phyloP scores from a whole-genome alignment of 2,797 vertebrate genomes.

The Crenichthys baileyi region DNA sequence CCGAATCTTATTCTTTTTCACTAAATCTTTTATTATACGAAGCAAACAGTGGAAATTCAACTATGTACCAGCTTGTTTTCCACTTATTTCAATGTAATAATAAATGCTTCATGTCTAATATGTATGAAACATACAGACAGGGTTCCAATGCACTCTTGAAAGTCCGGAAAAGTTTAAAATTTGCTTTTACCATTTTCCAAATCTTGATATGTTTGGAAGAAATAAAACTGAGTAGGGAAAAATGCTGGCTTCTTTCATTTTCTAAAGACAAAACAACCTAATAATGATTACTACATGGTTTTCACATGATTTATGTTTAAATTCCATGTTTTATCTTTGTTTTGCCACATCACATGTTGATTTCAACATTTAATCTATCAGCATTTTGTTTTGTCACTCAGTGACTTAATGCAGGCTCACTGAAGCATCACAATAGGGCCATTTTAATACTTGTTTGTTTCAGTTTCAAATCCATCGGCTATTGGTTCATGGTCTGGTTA shows the following conservation, averaged over 20 bases:
- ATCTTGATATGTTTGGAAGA: not conserved
- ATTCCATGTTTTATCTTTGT: not conserved
- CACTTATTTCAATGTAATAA: not conserved
- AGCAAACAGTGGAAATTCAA: not conserved
- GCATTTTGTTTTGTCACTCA: too few species aligned
- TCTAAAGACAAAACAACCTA: too few species aligned
- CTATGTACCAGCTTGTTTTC: not conserved
- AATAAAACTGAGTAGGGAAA: not conserved
- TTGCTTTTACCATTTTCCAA: not conserved
- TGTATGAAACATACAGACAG: not conserved
- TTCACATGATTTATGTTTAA: not conserved
- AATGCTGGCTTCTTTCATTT: not conserved
- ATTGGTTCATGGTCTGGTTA: too few species aligned
- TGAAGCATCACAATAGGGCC: too few species aligned
- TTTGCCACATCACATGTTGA: not conserved
- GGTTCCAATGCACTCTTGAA: not conserved
- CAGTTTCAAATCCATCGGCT: too few species aligned
- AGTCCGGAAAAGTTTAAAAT: not conserved
- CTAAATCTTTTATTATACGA: not conserved
- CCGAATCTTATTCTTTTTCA: not conserved
- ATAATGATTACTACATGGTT: not conserved
- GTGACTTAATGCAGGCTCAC: too few species aligned
- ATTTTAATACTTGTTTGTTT: too few species aligned
- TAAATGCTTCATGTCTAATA: not conserved
- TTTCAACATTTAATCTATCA: not conserved